A percentile compares a stretch with the other conserved stretches of the same genome.
Evolutionary conservation across 2,797 vertebrate species (phyloP).

Genomic region (Myotis findleyi): DNA sequence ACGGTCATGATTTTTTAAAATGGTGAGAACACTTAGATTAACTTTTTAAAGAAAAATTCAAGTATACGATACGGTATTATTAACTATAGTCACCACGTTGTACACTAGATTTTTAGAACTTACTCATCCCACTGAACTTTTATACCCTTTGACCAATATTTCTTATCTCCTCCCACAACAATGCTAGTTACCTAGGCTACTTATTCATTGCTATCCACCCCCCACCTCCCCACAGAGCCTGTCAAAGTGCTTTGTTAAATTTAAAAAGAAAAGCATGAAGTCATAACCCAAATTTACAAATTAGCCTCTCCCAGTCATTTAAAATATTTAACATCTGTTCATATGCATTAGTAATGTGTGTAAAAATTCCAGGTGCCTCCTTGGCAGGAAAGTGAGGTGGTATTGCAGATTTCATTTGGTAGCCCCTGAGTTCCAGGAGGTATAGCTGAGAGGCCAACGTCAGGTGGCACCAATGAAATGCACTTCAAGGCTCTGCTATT

Average conservation of each 20-base stretch:
- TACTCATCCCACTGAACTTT: not conserved
- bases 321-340: not conserved
- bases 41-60: not conserved
- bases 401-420: not conserved
- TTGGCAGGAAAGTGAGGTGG: not conserved
- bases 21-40: not conserved
- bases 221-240: not conserved
- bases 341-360: not conserved
- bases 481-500: not conserved
- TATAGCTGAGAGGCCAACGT: not conserved
- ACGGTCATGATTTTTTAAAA: not conserved
- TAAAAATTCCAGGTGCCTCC: not conserved
- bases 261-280: not conserved
- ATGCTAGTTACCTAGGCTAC: not conserved
- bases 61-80: not conserved
- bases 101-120: not conserved
- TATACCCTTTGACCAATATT: not conserved
- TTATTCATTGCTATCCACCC: not conserved
- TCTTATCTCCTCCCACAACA: not conserved
- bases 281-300: not conserved
- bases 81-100: not conserved
- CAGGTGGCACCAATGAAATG: not conserved
- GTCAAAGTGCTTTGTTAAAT: not conserved
- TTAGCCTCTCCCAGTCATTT: not conserved
- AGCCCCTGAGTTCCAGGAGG: not conserved